These are phyloP conservation scores for Nomada fabriciana DNA, from an alignment of 2,888 invertebrate species.

Conservation along the genomic window DNA sequence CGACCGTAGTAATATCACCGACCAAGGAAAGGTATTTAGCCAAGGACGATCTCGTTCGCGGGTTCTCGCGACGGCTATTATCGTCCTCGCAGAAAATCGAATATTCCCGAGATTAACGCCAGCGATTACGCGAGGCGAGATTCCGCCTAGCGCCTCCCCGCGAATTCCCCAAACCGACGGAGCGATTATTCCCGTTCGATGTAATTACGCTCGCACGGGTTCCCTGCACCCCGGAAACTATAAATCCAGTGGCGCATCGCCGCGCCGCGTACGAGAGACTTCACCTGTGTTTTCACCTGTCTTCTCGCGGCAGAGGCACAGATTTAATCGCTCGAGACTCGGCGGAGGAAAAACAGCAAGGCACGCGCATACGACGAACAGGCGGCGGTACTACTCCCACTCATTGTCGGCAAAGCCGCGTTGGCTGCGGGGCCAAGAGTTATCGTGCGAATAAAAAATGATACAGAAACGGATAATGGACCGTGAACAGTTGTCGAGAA, in stretches of 20 bases:
- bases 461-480: constrained; percentile 22
- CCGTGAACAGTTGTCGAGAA: constrained; percentile 18
- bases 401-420: constrained; percentile 24
- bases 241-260: constrained; percentile 49
- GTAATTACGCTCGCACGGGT: constrained; percentile 49
- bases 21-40: constrained; percentile 31
- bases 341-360: constrained; percentile 21
- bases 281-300: constrained; percentile 53
- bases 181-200: constrained; percentile 18
- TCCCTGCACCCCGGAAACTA: constrained; percentile 40
- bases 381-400: constrained; percentile 34
- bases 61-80: constrained; percentile 5
- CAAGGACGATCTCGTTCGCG: not conserved
- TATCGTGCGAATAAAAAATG: constrained; percentile 10
- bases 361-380: constrained; percentile 41
- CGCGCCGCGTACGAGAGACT: constrained; percentile 37
- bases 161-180: constrained; percentile 14
- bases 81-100: not conserved
- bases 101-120: not conserved
- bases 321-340: constrained; percentile 62
- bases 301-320: constrained; percentile 39
- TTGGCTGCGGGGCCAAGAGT: constrained; percentile 23
- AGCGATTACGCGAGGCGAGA: constrained; percentile 20
- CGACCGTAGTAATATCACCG: constrained; percentile 29
- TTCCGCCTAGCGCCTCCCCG: constrained; percentile 18